Evolutionary conservation across 2,888 invertebrate genomes (phyloP).

Genomic region (Himalopsyche kuldschensis): DNA sequence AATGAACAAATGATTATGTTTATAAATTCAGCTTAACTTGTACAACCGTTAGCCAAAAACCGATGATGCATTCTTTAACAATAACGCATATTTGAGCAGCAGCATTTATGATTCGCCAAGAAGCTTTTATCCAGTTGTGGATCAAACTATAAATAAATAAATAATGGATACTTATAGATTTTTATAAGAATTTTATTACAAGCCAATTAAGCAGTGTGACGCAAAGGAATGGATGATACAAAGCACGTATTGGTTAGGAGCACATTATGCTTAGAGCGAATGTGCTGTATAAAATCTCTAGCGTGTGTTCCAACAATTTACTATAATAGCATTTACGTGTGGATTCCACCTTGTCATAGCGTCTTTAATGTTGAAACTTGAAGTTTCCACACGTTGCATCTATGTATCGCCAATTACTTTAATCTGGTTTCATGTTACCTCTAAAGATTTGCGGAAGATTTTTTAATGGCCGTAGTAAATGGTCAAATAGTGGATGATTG

Average conservation of each 20-base stretch:
- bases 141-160: no score
- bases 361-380: background rate
- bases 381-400: background rate
- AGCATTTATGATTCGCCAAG: no score
- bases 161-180: no score
- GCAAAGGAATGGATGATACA: background rate
- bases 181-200: no score
- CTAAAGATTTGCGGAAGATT: background rate
- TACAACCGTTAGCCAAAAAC: no score
- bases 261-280: background rate
- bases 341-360: slow-evolving; percentile 15
- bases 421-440: background rate
- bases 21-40: no score
- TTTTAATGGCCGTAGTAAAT: background rate
- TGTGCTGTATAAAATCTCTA: background rate
- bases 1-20: no score
- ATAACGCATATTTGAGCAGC: no score
- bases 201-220: background rate
- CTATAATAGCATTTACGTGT: slow-evolving; percentile 17
- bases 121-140: no score
- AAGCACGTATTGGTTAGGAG: background rate
- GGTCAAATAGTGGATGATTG: background rate
- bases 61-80: no score
- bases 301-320: slow-evolving; percentile 5
- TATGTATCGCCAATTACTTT: background rate